Evolutionary conservation across 2,888 invertebrate species (phyloP), one percentile per base, ranked within the genome.

Genomic region (Platynereis dumerilii): DNA sequence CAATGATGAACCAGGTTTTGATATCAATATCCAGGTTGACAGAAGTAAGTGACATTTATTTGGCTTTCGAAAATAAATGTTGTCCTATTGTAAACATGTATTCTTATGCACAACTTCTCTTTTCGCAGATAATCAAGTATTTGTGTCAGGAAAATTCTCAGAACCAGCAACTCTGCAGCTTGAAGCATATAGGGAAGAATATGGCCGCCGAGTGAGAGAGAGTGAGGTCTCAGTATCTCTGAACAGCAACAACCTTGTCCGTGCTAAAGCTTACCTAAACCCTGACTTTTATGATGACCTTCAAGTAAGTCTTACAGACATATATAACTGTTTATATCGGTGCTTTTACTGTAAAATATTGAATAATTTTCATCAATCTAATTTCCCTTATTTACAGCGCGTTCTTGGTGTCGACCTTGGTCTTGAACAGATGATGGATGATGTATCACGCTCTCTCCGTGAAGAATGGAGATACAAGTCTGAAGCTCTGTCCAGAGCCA

Each of bases 321-420:
- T n/a, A n/a, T n/a, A n/a, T n/a, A n/a, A n/a, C n/a, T n/a, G n/a
- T n/a, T n/a, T n/a, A n/a, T n/a, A n/a, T n/a, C n/a, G n/a, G n/a
- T n/a, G n/a, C n/a, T n/a, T n/a, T n/a, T n/a, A n/a, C n/a, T n/a
- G n/a, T n/a, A n/a, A n/a, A n/a, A n/a, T n/a, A n/a, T n/a, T n/a
- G n/a, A n/a, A n/a, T n/a, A n/a, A n/a, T n/a, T n/a, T n/a, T n/a
- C n/a, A n/a, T n/a, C n/a, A n/a, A n/a, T n/a, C n/a, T n/a, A n/a
- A n/a, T n/a, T n/a, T 76, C 76, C 28, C 69, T 73, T 28, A 67
- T 81, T 57, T 77, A 74, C 54, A 73, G 72, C 10, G n/a, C n/a
- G n/a, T n/a, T n/a, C n/a, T n/a, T n/a, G n/a, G n/a, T n/a, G n/a
- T n/a, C n/a, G 42, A 42, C 42, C 17, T 42, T 42, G 42, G 42